Conservation (phyloP, 2,113 vertebrate species). For the Chamaea fasciata region DNA sequence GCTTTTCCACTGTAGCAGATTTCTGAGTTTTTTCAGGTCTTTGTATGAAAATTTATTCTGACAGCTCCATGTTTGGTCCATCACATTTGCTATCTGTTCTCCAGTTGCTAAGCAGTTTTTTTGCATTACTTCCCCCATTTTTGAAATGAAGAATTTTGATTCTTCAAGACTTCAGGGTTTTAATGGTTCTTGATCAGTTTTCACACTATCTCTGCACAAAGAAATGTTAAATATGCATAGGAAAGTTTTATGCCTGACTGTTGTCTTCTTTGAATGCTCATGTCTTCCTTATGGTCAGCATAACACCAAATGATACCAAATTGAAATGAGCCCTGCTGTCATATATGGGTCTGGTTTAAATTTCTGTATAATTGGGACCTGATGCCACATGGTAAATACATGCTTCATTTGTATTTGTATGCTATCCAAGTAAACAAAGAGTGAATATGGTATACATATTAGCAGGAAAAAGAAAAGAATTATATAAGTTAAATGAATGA, state of each 20-base stretch:
- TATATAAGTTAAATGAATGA: background rate
- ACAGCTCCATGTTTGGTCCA: background rate
- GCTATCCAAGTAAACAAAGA: background rate
- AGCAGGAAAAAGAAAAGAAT: background rate
- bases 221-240: background rate
- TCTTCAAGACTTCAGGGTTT: background rate
- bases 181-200: background rate
- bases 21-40: background rate
- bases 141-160: background rate
- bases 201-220: background rate
- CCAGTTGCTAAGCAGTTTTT: background rate
- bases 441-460: background rate
- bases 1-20: background rate
- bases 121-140: background rate
- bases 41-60: constrained; percentile 10
- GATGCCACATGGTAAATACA: background rate
- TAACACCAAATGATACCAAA: background rate
- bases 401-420: background rate
- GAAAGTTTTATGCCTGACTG: background rate
- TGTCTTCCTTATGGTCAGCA: background rate
- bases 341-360: background rate
- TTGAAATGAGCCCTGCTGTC: background rate
- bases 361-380: background rate
- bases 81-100: constrained; percentile 4
- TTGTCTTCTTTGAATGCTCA: background rate